Conservation (phyloP, 2,888 invertebrate genomes). For the Mimumesa dahlbomi region DNA sequence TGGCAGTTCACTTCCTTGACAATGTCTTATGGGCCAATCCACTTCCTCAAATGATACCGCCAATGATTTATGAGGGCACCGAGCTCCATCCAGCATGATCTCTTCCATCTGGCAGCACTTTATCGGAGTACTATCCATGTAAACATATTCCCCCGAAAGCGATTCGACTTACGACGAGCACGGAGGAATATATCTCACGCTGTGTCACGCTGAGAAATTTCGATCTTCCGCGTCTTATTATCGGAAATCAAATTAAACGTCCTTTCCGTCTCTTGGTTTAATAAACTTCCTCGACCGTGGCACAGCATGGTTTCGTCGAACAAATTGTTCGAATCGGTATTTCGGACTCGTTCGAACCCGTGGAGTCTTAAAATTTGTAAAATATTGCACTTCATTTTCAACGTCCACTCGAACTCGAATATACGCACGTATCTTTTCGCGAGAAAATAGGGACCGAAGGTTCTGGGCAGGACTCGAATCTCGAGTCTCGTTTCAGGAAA, state of each 20-base stretch:
- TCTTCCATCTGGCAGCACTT: constrained; percentile 45
- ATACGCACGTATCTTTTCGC: background rate
- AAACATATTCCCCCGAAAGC: constrained; percentile 29
- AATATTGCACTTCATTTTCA: no score
- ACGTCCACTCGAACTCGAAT: no score
- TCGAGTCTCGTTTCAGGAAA: constrained; percentile 20
- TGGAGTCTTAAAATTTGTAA: no score
- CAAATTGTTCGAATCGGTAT: no score
- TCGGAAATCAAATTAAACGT: no score
- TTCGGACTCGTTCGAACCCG: no score
- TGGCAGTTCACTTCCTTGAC: constrained; percentile 30
- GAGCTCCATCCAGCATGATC: constrained; percentile 40
- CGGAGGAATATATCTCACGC: no score
- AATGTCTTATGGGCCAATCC: constrained; percentile 45
- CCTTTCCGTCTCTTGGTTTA: no score
- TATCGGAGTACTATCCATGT: constrained; percentile 39
- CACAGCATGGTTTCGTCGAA: no score
- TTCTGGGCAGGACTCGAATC: constrained; percentile 44
- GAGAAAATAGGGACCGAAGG: background rate
- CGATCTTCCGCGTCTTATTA: no score
- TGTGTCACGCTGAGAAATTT: no score
- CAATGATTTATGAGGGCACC: constrained; percentile 49
- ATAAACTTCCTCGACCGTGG: no score
- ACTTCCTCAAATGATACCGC: constrained; percentile 46
- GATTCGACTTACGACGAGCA: constrained; percentile 5